A percentile compares a stretch with the other conserved stretches of the same genome.
Evolutionary conservation across 2,888 invertebrate genomes (phyloP).

Genomic region (Drosophila lacicola): DNA sequence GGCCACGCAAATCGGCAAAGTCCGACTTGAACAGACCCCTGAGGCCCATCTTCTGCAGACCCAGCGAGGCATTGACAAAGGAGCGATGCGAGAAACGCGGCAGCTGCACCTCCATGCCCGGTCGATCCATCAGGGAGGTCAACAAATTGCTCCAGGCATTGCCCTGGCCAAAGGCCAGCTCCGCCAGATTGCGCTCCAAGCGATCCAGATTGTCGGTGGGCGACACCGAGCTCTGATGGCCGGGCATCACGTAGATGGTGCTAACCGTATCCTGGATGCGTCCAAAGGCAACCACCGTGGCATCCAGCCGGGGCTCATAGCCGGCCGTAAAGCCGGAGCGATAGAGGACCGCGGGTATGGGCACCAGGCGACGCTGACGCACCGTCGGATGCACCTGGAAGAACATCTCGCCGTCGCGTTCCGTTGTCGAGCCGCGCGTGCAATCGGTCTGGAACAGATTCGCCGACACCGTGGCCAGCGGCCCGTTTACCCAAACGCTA

Average conservation of each 20-base stretch:
- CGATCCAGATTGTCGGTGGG: slow-evolving; percentile 92
- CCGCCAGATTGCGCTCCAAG: slow-evolving; percentile 90
- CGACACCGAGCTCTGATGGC: slow-evolving; percentile 92
- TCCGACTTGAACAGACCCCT: slow-evolving; percentile 91
- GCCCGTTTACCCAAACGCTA: slow-evolving; percentile 90
- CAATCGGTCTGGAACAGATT: slow-evolving; percentile 95
- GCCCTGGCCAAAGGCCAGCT: slow-evolving; percentile 88
- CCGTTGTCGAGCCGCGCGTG: slow-evolving; percentile 89
- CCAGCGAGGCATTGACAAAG: slow-evolving; percentile 91
- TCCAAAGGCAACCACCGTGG: slow-evolving; percentile 92
- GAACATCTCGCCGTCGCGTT: slow-evolving; percentile 94
- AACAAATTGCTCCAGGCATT: slow-evolving; percentile 91
- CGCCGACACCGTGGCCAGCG: slow-evolving; percentile 92
- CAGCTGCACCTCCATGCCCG: slow-evolving; percentile 92
- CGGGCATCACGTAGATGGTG: slow-evolving; percentile 93
- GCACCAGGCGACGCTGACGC: slow-evolving; percentile 91
- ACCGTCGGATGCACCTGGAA: slow-evolving; percentile 93
- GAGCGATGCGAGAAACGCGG: slow-evolving; percentile 94
- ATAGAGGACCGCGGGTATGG: slow-evolving; percentile 93
- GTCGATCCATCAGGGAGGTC: slow-evolving; percentile 90
- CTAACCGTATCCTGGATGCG: slow-evolving; percentile 90
- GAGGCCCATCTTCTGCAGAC: slow-evolving; percentile 92
- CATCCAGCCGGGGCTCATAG: slow-evolving; percentile 93
- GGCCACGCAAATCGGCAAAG: slow-evolving; percentile 92
- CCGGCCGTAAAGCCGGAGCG: slow-evolving; percentile 92